Evolutionary conservation across 1,140 invertebrate genomes (phyloP).

Genomic region (honey bee (Apis mellifera)): Amel_HAv3.1 CM009938.2:7436501-7437000

Average conservation of each 20-base stretch:
- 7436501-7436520: too few relatives aligned
- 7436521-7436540: too few relatives aligned
- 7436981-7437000: neutral
- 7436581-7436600: too few relatives aligned
- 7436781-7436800: neutral
- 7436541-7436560: neutral
- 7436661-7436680: neutral
- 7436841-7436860: neutral
- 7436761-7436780: neutral
- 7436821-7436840: neutral
- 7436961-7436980: too few relatives aligned
- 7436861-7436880: neutral
- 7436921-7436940: too few relatives aligned
- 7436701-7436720: neutral
- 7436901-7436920: too few relatives aligned
- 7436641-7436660: too few relatives aligned
- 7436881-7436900: too few relatives aligned
- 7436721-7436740: slow-evolving; percentile 12
- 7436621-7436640: too few relatives aligned
- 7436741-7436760: neutral
- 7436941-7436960: neutral
- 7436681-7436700: neutral
- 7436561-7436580: too few relatives aligned
- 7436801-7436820: neutral
- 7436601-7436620: too few relatives aligned